Conservation (phyloP, 2,113 vertebrate genomes). For the Gymnorhina tibicen region DNA sequence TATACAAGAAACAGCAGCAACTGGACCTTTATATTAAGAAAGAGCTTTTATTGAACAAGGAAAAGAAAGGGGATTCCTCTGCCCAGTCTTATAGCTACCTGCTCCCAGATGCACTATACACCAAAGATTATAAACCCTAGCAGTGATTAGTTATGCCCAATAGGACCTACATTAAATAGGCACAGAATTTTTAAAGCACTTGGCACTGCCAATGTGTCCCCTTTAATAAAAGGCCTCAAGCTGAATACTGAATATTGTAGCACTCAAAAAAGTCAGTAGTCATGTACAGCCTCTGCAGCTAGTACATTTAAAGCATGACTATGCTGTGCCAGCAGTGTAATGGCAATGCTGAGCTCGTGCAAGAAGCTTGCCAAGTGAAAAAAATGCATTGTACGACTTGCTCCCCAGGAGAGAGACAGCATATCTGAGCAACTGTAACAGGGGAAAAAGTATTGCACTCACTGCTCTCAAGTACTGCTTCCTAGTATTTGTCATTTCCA, state of each 20-base stretch:
- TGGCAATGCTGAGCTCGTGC: background rate
- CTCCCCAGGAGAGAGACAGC: background rate
- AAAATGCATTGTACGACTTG: background rate
- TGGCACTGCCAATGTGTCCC: background rate
- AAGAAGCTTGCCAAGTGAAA: background rate
- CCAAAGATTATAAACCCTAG: background rate
- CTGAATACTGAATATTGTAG: background rate
- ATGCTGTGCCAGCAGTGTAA: background rate
- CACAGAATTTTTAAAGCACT: background rate
- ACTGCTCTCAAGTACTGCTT: background rate
- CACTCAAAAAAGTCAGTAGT: background rate
- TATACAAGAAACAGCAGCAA: background rate
- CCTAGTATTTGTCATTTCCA: background rate
- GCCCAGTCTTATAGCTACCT: background rate
- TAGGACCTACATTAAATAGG: background rate
- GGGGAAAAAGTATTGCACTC: background rate
- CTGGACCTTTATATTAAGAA: background rate
- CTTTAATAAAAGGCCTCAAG: background rate
- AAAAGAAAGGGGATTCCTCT: background rate
- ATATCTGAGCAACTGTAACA: background rate
- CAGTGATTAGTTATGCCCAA: background rate
- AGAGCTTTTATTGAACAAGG: background rate
- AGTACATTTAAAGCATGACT: background rate
- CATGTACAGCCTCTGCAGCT: background rate
- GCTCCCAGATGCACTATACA: background rate